Evolutionary conservation across 2,797 vertebrate species (phyloP).

Genomic region (Sebastes trivittatus): DNA sequence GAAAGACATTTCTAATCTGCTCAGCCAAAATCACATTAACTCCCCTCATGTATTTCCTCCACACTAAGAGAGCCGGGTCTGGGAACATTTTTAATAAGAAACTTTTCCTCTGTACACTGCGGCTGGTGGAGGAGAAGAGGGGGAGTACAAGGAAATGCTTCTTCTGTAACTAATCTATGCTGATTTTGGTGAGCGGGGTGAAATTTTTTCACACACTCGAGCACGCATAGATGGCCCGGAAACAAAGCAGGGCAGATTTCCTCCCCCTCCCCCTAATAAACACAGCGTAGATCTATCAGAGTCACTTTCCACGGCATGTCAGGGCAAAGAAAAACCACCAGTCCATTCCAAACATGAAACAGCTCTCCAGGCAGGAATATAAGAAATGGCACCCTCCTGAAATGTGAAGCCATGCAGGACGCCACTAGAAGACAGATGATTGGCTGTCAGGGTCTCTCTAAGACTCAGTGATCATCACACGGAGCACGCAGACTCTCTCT

Average conservation of each 20-base stretch:
- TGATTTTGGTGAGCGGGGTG: slow-evolving; percentile 44
- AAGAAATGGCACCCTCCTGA: slow-evolving; percentile 67
- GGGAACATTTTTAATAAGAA: slow-evolving; percentile 76
- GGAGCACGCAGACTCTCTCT: slow-evolving; percentile 58
- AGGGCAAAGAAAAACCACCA: slow-evolving; percentile 55
- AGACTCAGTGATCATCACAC: slow-evolving; percentile 76
- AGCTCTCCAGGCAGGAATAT: slow-evolving; percentile 63
- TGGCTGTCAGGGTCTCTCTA: slow-evolving; percentile 70
- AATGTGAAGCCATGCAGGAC: slow-evolving; percentile 68
- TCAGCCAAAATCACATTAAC: slow-evolving; percentile 85
- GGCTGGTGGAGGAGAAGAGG: slow-evolving; percentile 25
- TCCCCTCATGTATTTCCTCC: slow-evolving; percentile 78
- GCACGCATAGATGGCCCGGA: slow-evolving; percentile 5
- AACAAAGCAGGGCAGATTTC: slow-evolving; percentile 46
- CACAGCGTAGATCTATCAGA: slow-evolving; percentile 54
- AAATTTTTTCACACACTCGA: slow-evolving; percentile 4
- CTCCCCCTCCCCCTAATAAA: slow-evolving; percentile 17
- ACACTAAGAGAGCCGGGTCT: slow-evolving; percentile 67
- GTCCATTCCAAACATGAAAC: slow-evolving; percentile 65
- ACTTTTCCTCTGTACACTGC: slow-evolving; percentile 45
- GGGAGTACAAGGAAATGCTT: slow-evolving; percentile 25
- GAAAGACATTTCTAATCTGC: slow-evolving; percentile 86
- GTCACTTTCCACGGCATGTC: slow-evolving; percentile 45
- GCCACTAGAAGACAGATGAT: slow-evolving; percentile 71
- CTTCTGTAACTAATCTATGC: slow-evolving; percentile 61